These are phyloP conservation scores for Caenorhabditis becei DNA, from an alignment of 2,888 invertebrate genomes.

Conservation along the genomic window DNA sequence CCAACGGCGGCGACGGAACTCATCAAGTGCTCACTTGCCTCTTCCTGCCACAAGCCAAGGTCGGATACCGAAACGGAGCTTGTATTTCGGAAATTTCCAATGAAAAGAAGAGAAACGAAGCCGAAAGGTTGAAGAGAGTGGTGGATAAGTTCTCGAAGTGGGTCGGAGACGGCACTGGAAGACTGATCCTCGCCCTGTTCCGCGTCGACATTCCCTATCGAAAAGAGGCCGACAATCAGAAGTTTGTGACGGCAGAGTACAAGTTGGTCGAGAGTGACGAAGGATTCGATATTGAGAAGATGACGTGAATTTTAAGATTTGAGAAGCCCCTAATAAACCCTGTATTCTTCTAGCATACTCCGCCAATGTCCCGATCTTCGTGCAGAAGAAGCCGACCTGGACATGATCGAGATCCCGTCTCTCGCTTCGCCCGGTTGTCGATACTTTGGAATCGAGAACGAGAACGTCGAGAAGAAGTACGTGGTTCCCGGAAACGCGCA, in stretches of 20 bases:
- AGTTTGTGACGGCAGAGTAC: neutral
- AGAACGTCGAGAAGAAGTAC: neutral
- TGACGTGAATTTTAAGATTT: conserved; percentile 17
- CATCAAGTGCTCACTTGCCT: conserved; percentile 40
- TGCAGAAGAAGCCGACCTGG: conserved; percentile 16
- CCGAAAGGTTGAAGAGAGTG: neutral
- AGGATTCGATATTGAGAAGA: conserved; percentile 19
- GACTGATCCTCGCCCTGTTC: conserved; percentile 22
- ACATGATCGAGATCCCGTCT: conserved; percentile 15
- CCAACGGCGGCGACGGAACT: conserved; percentile 28
- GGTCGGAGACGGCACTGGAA: conserved; percentile 1
- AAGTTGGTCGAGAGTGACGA: conserved; percentile 16
- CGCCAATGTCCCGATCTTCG: conserved; percentile 23
- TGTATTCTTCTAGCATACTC: conserved; percentile 30
- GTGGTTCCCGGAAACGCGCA: conserved; percentile 58
- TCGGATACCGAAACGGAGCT: conserved; percentile 18
- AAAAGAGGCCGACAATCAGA: neutral
- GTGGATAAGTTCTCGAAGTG: neutral
- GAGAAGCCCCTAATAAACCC: neutral
- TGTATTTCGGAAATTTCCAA: neutral
- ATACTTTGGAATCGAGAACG: conserved; percentile 1
- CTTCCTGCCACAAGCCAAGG: conserved; percentile 9
- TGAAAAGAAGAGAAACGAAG: conserved; percentile 1
- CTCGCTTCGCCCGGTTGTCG: conserved; percentile 33
- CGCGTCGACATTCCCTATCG: conserved; percentile 17